Base-by-base conservation (phyloP, 1,140 invertebrate species). In the Holotrichia oblita region DNA sequence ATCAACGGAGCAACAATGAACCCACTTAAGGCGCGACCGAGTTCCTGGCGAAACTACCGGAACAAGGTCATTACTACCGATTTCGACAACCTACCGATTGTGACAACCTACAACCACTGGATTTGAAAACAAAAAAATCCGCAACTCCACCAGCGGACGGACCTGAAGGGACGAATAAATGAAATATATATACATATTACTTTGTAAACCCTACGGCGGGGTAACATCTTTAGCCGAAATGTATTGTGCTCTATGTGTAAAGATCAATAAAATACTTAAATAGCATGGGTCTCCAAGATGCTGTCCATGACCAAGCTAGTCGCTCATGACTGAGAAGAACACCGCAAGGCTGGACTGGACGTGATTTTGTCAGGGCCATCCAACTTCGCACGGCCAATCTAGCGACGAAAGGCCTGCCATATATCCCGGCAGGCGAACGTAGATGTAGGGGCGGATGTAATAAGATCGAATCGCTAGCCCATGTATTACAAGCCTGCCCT, bases 331-430 rank as follows among this genome's bases (percentile, higher is more conserved):
- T 81, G 8, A n/a, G 12, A 17, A 2, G n/a, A 17, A 76, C 3
- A 2, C 82, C 79, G 2, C 2, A 12, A 0, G 79, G 81, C 0
- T 81, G 80, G 80, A 75, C 79, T 0, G 78, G 72, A 0, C n/a
- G 77, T 17, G 81, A 82, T 20, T 81, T 64, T 42, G 77, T 80
- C 6, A 27, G 73, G 40, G 81, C 79, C 1, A 64, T 83, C 2
- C 82, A 83, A 14, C 79, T 81, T 0, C 22, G 82, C 0, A 81
- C 79, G 2, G 55, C 59, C 1, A 80, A 80, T n/a, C 72, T 81
- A 3, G 59, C n/a, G 20, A 20, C 77, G 78, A 20, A 27, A 78
- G 14, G 74, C 40, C 27, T 34, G 27, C 27, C 27, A 34, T 34
- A 34, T 4, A 34, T 34, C 4, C 27, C 27, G 27, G 27, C 27